These are phyloP conservation scores for Nasonia giraulti DNA, from an alignment of 1,140 invertebrate genomes.

Conservation along the genomic window DNA sequence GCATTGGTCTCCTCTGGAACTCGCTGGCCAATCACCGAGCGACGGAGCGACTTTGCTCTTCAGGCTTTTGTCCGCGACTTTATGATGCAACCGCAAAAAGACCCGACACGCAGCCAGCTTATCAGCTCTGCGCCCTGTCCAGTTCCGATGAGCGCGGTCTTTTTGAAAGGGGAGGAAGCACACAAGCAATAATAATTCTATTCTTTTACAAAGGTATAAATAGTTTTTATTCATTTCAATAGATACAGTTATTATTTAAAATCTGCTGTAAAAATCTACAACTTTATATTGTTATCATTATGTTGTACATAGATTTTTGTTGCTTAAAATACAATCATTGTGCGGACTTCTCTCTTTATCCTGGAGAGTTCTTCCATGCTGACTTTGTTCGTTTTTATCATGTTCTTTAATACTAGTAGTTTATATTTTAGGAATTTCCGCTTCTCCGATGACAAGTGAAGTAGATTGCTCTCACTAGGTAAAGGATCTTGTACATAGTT, in stretches of 20 bases:
- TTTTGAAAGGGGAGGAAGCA: background rate
- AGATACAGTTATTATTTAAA: no score
- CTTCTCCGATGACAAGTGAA: slow-evolving; percentile 46
- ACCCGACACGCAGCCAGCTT: no score
- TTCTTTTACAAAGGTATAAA: slow-evolving; percentile 20
- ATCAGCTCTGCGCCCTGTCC: background rate
- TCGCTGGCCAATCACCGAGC: background rate
- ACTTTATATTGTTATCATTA: background rate
- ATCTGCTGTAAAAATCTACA: no score
- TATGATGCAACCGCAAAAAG: background rate
- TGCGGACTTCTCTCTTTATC: slow-evolving; percentile 62
- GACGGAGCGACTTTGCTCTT: background rate
- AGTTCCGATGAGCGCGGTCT: background rate
- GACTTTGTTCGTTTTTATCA: slow-evolving; percentile 55
- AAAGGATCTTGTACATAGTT: slow-evolving; percentile 60
- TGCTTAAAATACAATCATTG: background rate
- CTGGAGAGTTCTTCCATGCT: slow-evolving; percentile 60
- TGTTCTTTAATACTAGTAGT: slow-evolving; percentile 54
- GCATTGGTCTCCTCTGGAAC: background rate
- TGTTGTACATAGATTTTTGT: no score
- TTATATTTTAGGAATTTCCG: slow-evolving; percentile 63
- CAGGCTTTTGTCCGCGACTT: background rate
- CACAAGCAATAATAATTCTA: background rate
- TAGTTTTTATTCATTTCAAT: background rate
- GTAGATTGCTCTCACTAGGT: slow-evolving; percentile 49